Base-by-base conservation (phyloP, 2,797 vertebrate genomes). In the Anomalospiza imberbis region DNA sequence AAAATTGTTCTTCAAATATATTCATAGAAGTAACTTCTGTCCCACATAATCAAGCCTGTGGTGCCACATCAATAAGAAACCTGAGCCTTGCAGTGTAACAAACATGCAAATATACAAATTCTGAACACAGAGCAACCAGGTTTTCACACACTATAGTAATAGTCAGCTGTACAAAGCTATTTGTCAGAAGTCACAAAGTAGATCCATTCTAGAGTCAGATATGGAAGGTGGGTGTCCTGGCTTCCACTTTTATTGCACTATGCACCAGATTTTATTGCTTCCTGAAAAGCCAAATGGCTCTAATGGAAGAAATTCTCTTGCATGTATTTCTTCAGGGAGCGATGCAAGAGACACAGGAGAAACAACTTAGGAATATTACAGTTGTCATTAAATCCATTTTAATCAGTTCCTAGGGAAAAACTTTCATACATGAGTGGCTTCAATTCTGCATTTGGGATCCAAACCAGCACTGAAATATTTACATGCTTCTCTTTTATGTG, bases 401-500 rank as follows among this genome's bases (percentile, higher is more conserved):
- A 90, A 93, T 91, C 91, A 85, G 85, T 93, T 95, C 65, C 91
- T 51, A 55, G 91, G 88, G 91, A 96, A 96, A 77, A 93, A 76
- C 90, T 94, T 94, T 94, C 89, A 86, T 86, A 94, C 88, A 82
- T 58, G 88, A 96, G 57, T 93, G 83, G 77, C 74, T 96, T 85
- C 57, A 72, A 44, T 62, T 79, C 77, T 71, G 68, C 83, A 77
- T 93, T 91, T 87, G 82, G 71, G 85, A 80, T 82, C 93, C 85
- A 94, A 94, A 91, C 68, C 74, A 87, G n/a, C 77, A 85, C 73
- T 87, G 86, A 93, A 94, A 96, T 90, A 94, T 94, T 94, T 95
- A 91, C 77, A 40, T 70, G 51, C 18, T 84, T 87, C 28, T 61
- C 17, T 87, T 85, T 68, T 65, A 50, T 0, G 0, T 67, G 55